A percentile compares a stretch with the other conserved stretches of the same genome.
Evolutionary conservation across 2,888 invertebrate species (phyloP).

Genomic region (Lissocephala sabroskyi): DNA sequence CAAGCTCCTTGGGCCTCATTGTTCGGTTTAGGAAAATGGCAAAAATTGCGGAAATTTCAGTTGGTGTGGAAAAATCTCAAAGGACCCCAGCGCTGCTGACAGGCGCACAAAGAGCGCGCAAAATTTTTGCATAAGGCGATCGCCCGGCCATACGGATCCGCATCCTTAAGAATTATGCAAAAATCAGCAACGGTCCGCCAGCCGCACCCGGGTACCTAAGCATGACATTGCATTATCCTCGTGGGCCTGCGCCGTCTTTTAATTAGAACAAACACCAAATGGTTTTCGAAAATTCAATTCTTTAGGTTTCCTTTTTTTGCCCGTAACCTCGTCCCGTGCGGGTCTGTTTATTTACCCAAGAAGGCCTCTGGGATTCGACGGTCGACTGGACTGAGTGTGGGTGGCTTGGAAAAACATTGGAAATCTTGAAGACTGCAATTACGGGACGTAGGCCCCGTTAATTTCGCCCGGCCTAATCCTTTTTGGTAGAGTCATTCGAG

Average conservation of each 20-base stretch:
- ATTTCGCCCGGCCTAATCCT: constrained; percentile 47
- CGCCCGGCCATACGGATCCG: constrained; percentile 4
- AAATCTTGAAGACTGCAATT: constrained; percentile 30
- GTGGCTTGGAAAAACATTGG: constrained; percentile 50
- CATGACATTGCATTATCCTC: constrained; percentile 45
- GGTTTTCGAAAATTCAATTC: too few relatives aligned
- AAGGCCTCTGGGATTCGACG: constrained; percentile 5
- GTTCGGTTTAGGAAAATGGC: background rate
- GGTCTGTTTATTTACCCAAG: constrained; percentile 36
- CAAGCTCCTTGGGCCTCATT: background rate
- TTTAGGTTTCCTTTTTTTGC: too few relatives aligned
- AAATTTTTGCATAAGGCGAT: constrained; percentile 28
- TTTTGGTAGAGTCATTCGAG: constrained; percentile 47
- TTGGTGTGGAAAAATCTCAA: too few relatives aligned
- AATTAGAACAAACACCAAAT: constrained; percentile 48
- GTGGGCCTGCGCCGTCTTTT: constrained; percentile 33
- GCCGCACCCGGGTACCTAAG: constrained; percentile 22
- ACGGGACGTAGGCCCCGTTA: constrained; percentile 33
- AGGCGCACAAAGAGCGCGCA: constrained; percentile 22
- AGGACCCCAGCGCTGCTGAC: too few relatives aligned
- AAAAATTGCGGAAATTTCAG: constrained; percentile 17
- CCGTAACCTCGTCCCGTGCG: constrained; percentile 31
- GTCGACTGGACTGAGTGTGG: constrained; percentile 42
- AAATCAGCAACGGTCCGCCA: constrained; percentile 2
- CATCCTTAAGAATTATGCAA: constrained; percentile 41